Conservation (phyloP, 2,113 vertebrate species). For the Mungos mungo region DNA sequence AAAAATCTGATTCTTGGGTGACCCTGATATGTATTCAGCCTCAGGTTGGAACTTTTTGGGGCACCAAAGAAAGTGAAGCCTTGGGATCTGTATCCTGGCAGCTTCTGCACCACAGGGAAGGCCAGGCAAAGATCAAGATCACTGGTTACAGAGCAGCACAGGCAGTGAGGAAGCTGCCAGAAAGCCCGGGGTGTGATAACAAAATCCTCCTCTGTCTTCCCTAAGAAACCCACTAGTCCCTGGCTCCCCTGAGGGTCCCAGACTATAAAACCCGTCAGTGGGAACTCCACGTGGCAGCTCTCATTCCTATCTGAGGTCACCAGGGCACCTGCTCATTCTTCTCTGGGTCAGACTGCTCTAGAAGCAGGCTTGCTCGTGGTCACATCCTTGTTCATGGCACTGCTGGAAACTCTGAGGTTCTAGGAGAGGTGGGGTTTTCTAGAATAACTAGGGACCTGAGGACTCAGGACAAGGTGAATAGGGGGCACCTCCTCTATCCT, state of each 20-base stretch:
- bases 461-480: not conserved
- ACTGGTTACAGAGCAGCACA: not conserved
- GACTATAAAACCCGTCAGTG: not conserved
- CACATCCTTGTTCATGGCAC: not conserved
- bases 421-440: not conserved
- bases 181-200: not conserved
- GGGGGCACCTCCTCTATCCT: not conserved
- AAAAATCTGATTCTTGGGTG: not conserved
- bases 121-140: not conserved
- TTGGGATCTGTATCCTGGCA: not conserved
- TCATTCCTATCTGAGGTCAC: not conserved
- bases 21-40: not conserved
- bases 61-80: not conserved
- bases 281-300: not conserved
- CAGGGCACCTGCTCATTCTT: not conserved
- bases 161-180: not conserved
- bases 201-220: not conserved
- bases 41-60: too few species aligned
- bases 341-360: not conserved
- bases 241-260: not conserved
- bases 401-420: not conserved
- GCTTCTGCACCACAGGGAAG: not conserved
- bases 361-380: not conserved
- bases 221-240: too few species aligned
- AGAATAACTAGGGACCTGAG: not conserved